Conservation (phyloP, 2,113 vertebrate genomes). For the Saguinus midas region DNA sequence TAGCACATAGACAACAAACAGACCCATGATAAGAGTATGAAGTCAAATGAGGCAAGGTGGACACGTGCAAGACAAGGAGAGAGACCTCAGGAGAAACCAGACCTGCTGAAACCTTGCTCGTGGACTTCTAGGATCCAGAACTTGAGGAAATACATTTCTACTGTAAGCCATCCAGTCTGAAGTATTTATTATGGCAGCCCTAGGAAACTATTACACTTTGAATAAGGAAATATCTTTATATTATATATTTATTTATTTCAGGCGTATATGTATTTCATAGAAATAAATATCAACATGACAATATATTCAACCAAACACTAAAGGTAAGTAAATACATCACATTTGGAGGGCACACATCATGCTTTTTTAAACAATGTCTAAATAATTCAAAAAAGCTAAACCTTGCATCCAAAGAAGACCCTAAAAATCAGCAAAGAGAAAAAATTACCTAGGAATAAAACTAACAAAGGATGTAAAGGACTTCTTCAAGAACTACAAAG, state of each 20-base stretch:
- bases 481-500: too few relatives aligned
- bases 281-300: background rate
- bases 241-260: background rate
- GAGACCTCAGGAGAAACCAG: background rate
- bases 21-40: background rate
- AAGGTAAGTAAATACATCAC: background rate
- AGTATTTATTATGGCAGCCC: background rate
- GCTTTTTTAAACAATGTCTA: background rate
- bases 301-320: background rate
- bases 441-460: too few relatives aligned
- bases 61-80: background rate
- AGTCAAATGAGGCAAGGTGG: background rate
- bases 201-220: background rate
- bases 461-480: too few relatives aligned
- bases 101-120: background rate
- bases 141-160: background rate
- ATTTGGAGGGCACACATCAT: background rate
- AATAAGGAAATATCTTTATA: background rate
- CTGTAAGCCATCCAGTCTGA: accelerated
- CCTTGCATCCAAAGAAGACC: background rate
- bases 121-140: background rate
- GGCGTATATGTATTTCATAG: background rate
- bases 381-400: background rate
- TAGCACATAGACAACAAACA: background rate
- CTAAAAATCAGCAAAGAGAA: background rate